Evolutionary conservation across 2,797 vertebrate genomes (phyloP).

Genomic region (Manis javanica): DNA sequence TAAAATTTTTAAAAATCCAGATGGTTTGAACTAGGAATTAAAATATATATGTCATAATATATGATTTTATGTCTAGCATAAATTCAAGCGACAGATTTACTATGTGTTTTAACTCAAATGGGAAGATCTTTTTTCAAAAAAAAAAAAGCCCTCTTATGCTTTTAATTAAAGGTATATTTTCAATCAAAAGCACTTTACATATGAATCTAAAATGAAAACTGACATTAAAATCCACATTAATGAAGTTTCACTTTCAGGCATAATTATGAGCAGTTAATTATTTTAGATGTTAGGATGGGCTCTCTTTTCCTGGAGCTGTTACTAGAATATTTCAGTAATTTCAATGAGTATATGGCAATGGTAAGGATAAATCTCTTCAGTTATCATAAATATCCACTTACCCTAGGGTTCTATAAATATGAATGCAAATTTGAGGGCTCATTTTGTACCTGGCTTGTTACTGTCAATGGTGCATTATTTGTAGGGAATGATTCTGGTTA

Average conservation of each 20-base stretch:
- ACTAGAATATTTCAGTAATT: slow-evolving; percentile 61
- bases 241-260: slow-evolving; percentile 29
- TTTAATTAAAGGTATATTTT: slow-evolving; percentile 77
- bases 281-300: background rate
- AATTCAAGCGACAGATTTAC: slow-evolving; percentile 70
- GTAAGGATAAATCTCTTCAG: slow-evolving; percentile 52
- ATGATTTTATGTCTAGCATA: slow-evolving; percentile 62
- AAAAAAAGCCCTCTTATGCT: background rate
- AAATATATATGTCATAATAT: slow-evolving; percentile 46
- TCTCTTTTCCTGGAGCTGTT: slow-evolving; percentile 46
- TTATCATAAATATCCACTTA: slow-evolving; percentile 36
- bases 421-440: slow-evolving; percentile 9
- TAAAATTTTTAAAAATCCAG: slow-evolving; percentile 72
- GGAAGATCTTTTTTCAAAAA: background rate
- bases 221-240: slow-evolving; percentile 56
- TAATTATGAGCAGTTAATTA: slow-evolving; percentile 44
- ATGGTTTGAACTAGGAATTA: slow-evolving; percentile 74
- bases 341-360: background rate
- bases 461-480: background rate
- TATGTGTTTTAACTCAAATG: slow-evolving; percentile 61
- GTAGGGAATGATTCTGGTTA: background rate
- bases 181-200: slow-evolving; percentile 58
- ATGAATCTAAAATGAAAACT: slow-evolving; percentile 70
- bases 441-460: slow-evolving; percentile 30
- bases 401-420: slow-evolving; percentile 34